Evolutionary conservation across 2,113 vertebrate genomes (phyloP).

Genomic region (Onychostoma macrolepis): DNA sequence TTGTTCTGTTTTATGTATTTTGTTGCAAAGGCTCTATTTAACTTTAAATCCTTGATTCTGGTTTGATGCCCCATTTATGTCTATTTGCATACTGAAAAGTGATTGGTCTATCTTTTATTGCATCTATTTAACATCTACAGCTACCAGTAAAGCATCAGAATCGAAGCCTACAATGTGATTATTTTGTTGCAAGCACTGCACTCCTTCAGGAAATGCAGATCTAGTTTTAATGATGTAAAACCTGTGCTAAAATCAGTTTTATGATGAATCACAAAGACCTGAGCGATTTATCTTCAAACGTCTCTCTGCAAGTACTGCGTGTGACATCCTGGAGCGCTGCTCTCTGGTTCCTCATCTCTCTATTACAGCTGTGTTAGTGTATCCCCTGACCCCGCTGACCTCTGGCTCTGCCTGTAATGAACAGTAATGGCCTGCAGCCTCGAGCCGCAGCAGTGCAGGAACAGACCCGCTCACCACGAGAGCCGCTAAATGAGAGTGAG

Average conservation of each 20-base stretch:
- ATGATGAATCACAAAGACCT: neutral
- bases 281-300: neutral
- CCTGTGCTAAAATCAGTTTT: neutral
- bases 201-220: neutral
- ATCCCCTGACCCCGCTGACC: conserved; percentile 7
- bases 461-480: conserved; percentile 8
- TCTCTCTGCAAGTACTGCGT: neutral
- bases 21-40: neutral
- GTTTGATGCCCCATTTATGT: neutral
- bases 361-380: conserved; percentile 21
- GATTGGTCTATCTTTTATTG: neutral
- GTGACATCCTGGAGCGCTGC: neutral
- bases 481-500: conserved; percentile 15
- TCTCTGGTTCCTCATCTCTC: neutral
- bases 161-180: neutral
- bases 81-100: neutral
- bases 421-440: conserved; percentile 33
- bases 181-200: neutral
- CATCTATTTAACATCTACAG: neutral
- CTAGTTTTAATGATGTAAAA: neutral
- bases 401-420: conserved; percentile 49
- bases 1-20: neutral
- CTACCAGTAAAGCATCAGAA: neutral
- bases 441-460: neutral
- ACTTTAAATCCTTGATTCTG: neutral